A percentile compares a stretch with the other conserved stretches of the same genome.
Evolutionary conservation across 2,888 invertebrate genomes (phyloP).

Genomic region (Drosophila mimica): DNA sequence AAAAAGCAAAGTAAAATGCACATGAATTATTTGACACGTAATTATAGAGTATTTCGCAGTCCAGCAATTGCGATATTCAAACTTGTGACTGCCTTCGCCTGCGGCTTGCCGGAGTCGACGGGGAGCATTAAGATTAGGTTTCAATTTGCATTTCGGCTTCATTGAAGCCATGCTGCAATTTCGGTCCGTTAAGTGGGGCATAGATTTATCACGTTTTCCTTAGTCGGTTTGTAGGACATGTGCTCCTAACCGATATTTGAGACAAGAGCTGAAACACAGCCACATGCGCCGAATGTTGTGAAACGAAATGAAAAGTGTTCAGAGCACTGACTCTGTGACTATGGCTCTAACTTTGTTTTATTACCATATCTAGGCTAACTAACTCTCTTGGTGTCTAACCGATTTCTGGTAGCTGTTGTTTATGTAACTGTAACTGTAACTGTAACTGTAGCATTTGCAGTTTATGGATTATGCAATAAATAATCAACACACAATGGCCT

Average conservation of each 20-base stretch:
- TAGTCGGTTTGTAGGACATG: slow-evolving; percentile 82
- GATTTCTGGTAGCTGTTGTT: slow-evolving; percentile 70
- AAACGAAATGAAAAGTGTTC: slow-evolving; percentile 60
- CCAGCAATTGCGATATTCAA: neutral
- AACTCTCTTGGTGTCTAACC: slow-evolving; percentile 66
- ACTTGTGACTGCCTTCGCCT: slow-evolving; percentile 16
- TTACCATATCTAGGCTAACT: slow-evolving; percentile 76
- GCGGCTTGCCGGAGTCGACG: slow-evolving; percentile 23
- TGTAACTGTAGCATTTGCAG: slow-evolving; percentile 79
- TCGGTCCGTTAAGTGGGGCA: slow-evolving; percentile 65
- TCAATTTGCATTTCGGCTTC: slow-evolving; percentile 80
- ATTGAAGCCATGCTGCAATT: slow-evolving; percentile 74
- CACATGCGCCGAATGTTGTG: slow-evolving; percentile 34
- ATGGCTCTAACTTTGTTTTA: slow-evolving; percentile 51
- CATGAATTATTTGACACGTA: neutral
- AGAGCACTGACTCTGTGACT: slow-evolving; percentile 28
- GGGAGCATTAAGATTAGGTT: slow-evolving; percentile 71
- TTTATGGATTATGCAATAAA: slow-evolving; percentile 80
- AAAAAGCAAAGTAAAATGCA: neutral
- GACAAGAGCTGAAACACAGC: slow-evolving; percentile 45
- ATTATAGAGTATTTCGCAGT: slow-evolving; percentile 8
- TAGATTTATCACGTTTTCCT: slow-evolving; percentile 75
- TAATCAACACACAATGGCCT: slow-evolving; percentile 72
- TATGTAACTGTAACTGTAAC: slow-evolving; percentile 74
- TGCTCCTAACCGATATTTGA: slow-evolving; percentile 80